These are phyloP conservation scores for Psittacula echo DNA, from an alignment of 2,797 vertebrate genomes.

Conservation along the genomic window DNA sequence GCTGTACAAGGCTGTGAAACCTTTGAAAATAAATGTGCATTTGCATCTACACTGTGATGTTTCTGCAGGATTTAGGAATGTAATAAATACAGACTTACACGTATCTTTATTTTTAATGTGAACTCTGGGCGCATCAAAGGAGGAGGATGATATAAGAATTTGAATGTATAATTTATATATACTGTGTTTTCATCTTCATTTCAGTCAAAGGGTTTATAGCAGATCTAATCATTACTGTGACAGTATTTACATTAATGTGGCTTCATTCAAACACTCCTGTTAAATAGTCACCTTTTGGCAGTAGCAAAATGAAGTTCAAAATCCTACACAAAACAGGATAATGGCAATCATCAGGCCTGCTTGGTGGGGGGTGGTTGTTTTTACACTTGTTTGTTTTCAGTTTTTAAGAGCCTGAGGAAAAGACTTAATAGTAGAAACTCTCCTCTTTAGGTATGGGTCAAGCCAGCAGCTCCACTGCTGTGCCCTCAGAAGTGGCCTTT, in stretches of 20 bases:
- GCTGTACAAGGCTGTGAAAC: neutral
- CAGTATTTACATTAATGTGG: neutral
- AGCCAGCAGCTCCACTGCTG: neutral
- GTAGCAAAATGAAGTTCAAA: neutral
- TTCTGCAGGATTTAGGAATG: neutral
- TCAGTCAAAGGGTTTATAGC: neutral
- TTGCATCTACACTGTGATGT: neutral
- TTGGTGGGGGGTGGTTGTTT: neutral
- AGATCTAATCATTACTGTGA: neutral
- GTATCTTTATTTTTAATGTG: neutral
- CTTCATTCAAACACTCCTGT: neutral
- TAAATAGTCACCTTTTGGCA: neutral
- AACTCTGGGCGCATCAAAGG: neutral
- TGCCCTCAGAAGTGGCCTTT: neutral
- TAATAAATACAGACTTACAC: neutral
- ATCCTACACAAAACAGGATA: neutral
- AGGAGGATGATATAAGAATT: neutral
- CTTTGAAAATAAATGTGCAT: neutral
- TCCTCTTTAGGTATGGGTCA: neutral
- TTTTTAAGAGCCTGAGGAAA: neutral
- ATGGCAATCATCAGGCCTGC: neutral
- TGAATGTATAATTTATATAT: neutral
- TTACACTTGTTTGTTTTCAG: neutral
- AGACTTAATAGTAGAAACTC: neutral
- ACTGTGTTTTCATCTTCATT: neutral